These are phyloP conservation scores for Malthinus seriepunctatus DNA, from an alignment of 2,888 invertebrate species.

Conservation along the genomic window DNA sequence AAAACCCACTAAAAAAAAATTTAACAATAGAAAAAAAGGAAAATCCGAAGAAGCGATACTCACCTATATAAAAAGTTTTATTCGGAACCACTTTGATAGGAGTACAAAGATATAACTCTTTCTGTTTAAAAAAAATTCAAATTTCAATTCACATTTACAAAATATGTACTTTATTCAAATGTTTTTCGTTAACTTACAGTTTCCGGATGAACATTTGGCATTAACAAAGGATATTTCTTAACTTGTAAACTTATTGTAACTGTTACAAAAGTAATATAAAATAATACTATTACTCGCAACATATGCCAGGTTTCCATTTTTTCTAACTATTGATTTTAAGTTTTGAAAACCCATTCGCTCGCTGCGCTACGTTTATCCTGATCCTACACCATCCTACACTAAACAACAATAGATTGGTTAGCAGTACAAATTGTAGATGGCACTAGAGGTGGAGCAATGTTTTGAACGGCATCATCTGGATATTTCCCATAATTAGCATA, in stretches of 20 bases:
- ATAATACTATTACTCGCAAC: conserved; percentile 40
- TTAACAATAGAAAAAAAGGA: not conserved
- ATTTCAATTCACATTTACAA: not conserved
- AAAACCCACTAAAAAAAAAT: conserved; percentile 73
- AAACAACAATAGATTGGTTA: too few relatives aligned
- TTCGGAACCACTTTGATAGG: conserved; percentile 80
- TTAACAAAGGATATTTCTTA: conserved; percentile 70
- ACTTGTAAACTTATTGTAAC: conserved; percentile 46
- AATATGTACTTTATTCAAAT: not conserved
- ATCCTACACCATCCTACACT: too few relatives aligned
- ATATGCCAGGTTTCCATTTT: conserved; percentile 49
- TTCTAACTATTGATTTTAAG: conserved; percentile 28
- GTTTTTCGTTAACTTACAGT: conserved; percentile 62
- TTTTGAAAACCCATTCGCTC: not conserved
- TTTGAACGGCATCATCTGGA: too few relatives aligned
- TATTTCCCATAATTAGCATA: too few relatives aligned
- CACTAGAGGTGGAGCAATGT: too few relatives aligned
- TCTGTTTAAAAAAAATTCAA: conserved; percentile 63
- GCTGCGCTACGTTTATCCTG: too few relatives aligned
- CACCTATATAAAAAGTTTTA: conserved; percentile 82
- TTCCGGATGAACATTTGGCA: conserved; percentile 82
- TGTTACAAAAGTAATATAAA: conserved; percentile 39
- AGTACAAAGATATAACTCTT: conserved; percentile 90
- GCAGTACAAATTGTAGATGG: too few relatives aligned
- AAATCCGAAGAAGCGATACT: conserved; percentile 32